Base-by-base conservation (phyloP, 2,888 invertebrate genomes). In the Melangyna quadrimaculata region DNA sequence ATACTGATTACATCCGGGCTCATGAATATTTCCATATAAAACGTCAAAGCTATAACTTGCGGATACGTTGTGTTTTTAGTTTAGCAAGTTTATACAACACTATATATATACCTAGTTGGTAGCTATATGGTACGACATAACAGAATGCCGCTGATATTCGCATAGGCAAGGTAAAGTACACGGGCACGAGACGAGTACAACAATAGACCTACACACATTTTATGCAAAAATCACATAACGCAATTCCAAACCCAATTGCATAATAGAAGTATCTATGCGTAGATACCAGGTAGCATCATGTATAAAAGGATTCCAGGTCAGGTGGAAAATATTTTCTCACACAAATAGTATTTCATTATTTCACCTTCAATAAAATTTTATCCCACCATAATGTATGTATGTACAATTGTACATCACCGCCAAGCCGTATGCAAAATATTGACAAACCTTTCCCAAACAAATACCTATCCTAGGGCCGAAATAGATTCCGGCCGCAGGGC, bases 1-100 rank as follows among this genome's bases (percentile, higher is more conserved):
- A 80, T 86, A 80, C 83, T 84, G 79, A 84, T 84, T 79, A 84
- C 83, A 84, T 84, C 79, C 79, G 83, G 67, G 37, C 71, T 75
- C 79, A 78, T 84, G 79, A 71, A 84, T 79, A 59, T 29, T 43
- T 45, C 53, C 77, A 61, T 55, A 70, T 55, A 70, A 53, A 61
- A 14, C 45, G 37, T n/a, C 48, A 78, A 57, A 65, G 53, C 53
- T 51, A 19, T 43, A 51, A 32, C 17, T 55, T 17, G 29, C 1
- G n/a, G n/a, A 22, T 29, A 6, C 14, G 29, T 27, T 57, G 9
- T 40, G 40, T 32, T 51, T 24, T 45, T n/a, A n/a, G 10, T 67
- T 14, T 67, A 24, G 32, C 48, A 51, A 51, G 10, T 37, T 45
- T 17, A 63, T 19, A 2, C 45, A 43, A 27, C 14, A 37, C 12